Percentiles rank a stretch among this genome's conserved stretches.
Evolutionary conservation across 2,113 vertebrate species (phyloP).

Genomic region (Odontophorus gujanensis): DNA sequence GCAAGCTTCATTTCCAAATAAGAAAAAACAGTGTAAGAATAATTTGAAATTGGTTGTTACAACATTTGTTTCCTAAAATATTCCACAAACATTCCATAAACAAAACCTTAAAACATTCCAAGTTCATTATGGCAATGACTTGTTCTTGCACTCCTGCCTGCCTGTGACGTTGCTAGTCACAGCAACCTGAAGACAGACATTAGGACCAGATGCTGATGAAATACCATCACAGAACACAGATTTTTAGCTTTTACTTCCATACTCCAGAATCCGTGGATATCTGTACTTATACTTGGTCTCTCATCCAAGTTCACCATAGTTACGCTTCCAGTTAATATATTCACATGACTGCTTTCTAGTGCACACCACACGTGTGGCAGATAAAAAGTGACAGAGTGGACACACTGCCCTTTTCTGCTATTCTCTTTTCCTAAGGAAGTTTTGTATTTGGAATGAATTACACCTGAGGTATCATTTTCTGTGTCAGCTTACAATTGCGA

Average conservation of each 20-base stretch:
- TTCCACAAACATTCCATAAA: no score
- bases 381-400: accelerated
- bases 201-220: neutral
- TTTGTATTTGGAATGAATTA: neutral
- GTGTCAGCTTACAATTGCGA: neutral
- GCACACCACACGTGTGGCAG: accelerated
- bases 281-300: no score
- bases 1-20: neutral
- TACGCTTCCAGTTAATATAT: neutral
- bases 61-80: neutral
- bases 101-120: no score
- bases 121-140: neutral
- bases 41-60: neutral
- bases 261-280: accelerated
- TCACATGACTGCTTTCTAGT: neutral
- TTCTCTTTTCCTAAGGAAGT: neutral
- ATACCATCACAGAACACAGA: neutral
- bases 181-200: neutral
- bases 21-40: accelerated
- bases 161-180: neutral
- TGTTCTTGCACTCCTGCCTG: neutral
- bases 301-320: neutral
- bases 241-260: neutral
- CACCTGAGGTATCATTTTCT: neutral
- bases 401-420: neutral